Evolutionary conservation across 2,113 vertebrate species (phyloP).

Genomic region (Actenoides lindsayi): DNA sequence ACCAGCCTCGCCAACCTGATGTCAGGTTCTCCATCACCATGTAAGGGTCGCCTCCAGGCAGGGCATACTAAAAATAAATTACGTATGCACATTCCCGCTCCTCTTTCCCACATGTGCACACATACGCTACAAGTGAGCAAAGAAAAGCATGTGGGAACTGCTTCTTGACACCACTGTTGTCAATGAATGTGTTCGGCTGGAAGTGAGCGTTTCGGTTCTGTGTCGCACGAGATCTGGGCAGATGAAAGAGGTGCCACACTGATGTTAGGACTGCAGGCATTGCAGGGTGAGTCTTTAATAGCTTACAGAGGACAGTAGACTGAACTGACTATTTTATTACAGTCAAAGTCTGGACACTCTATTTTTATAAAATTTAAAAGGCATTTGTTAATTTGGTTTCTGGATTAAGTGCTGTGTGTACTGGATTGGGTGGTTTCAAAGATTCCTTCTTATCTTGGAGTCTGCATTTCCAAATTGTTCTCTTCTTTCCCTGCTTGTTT

Average conservation of each 20-base stretch:
- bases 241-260: not conserved
- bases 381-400: not conserved
- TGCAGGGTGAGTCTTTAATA: not conserved
- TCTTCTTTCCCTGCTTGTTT: not conserved
- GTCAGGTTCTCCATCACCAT: slow-evolving; percentile 22
- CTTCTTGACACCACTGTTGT: not conserved
- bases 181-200: not conserved
- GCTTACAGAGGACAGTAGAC: not conserved
- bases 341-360: not conserved
- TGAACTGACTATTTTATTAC: not conserved
- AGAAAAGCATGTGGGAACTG: not conserved
- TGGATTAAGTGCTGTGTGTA: not conserved
- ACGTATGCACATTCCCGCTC: not conserved
- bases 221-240: not conserved
- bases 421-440: not conserved
- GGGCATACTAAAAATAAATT: not conserved
- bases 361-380: not conserved
- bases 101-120: not conserved
- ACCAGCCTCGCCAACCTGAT: slow-evolving; percentile 25
- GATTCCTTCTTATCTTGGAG: not conserved
- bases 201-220: not conserved
- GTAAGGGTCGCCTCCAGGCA: slow-evolving; percentile 21
- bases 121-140: not conserved
- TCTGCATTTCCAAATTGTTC: not conserved
- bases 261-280: not conserved